A percentile compares a stretch with the other conserved stretches of the same genome.
Conservation (phyloP, 2,113 vertebrate species). For the Peromyscus polionotus region DNA sequence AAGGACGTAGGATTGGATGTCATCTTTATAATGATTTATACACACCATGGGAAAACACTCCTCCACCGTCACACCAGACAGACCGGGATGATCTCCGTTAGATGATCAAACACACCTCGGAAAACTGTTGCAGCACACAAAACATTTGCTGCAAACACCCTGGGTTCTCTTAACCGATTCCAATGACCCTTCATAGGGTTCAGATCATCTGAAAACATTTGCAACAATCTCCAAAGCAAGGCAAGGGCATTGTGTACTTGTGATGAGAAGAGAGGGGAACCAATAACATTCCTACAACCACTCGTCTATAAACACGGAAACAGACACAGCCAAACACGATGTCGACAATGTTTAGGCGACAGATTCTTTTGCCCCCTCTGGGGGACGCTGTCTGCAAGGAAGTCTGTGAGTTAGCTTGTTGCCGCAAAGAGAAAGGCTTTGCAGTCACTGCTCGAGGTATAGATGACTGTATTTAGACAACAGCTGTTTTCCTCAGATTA, state of each 20-base stretch:
- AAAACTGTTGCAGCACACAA: background rate
- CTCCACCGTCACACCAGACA: background rate
- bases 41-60: background rate
- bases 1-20: background rate
- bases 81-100: background rate
- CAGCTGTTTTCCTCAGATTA: background rate
- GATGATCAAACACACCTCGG: background rate
- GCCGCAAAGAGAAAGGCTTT: background rate
- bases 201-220: background rate
- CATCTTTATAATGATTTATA: conserved; percentile 19
- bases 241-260: background rate
- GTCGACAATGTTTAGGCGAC: background rate
- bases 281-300: background rate
- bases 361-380: background rate
- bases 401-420: background rate
- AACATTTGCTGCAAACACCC: background rate
- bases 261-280: background rate
- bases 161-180: conserved; percentile 13
- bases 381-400: conserved; percentile 18
- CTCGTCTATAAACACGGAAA: background rate
- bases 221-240: background rate
- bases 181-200: background rate
- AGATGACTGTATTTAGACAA: background rate
- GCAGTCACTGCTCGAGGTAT: background rate
- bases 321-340: background rate